These are phyloP conservation scores for Ictalurus punctatus DNA, from an alignment of 2,113 vertebrate genomes.

Conservation along the genomic window DNA sequence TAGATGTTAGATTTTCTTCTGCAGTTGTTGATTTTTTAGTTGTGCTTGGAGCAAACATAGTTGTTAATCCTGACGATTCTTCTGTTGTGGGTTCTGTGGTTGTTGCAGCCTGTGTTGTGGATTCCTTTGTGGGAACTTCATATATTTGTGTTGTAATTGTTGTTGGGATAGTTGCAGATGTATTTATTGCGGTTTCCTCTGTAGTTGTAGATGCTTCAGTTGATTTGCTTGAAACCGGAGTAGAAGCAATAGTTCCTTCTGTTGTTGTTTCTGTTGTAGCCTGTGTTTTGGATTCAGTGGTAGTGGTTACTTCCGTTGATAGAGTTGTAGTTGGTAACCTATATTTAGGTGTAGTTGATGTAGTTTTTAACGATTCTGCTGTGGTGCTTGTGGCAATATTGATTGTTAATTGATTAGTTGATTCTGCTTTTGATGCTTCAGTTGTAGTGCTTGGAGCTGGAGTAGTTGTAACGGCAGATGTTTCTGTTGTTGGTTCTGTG, in stretches of 20 bases:
- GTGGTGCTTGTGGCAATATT: neutral
- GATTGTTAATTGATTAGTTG: neutral
- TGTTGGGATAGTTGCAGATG: neutral
- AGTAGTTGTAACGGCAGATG: neutral
- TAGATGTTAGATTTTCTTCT: too few relatives aligned
- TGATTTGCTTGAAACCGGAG: neutral
- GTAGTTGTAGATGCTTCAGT: neutral
- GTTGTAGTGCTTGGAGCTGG: neutral
- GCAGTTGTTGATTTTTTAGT: neutral
- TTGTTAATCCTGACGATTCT: too few relatives aligned
- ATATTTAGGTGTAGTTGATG: neutral
- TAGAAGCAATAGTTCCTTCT: neutral
- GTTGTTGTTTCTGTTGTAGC: neutral
- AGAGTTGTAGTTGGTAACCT: neutral
- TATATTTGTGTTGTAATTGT: too few relatives aligned
- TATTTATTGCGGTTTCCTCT: neutral
- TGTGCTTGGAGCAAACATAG: neutral
- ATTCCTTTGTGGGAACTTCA: neutral
- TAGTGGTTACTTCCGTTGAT: neutral
- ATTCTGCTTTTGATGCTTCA: neutral
- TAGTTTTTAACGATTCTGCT: neutral
- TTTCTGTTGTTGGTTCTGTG: neutral
- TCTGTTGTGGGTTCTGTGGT: neutral
- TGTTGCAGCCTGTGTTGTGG: neutral
- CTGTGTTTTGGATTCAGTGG: neutral